Evolutionary conservation across 2,113 vertebrate species (phyloP).

Genomic region (Tragelaphus buxtoni): DNA sequence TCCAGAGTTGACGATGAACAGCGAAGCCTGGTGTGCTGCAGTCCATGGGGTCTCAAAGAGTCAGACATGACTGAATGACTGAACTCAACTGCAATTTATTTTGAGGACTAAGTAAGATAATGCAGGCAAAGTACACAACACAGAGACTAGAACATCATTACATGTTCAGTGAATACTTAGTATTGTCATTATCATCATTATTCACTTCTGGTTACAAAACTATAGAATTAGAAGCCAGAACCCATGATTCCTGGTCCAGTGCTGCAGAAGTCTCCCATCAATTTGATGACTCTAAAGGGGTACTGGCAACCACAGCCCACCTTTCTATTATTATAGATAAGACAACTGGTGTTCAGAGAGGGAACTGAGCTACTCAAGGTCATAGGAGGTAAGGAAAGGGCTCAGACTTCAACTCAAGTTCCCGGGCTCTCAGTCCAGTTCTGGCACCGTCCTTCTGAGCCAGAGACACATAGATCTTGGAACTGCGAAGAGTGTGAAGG

Average conservation of each 20-base stretch:
- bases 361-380: not conserved
- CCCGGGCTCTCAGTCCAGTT: not conserved
- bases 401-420: not conserved
- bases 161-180: rapidly evolving
- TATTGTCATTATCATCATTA: not conserved
- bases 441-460: not conserved
- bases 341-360: not conserved
- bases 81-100: not conserved
- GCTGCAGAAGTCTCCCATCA: not conserved
- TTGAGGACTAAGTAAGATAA: not conserved
- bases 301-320: not conserved
- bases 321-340: not conserved
- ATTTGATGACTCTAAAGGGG: not conserved
- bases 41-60: not conserved
- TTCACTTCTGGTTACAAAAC: not conserved
- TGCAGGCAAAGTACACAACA: not conserved
- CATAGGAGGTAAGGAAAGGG: not conserved
- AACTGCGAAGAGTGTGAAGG: not conserved
- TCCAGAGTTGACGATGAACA: not conserved
- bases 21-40: not conserved
- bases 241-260: not conserved
- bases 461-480: not conserved
- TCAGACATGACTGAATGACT: not conserved
- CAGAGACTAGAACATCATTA: not conserved
- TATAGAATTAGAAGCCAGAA: not conserved